Evolutionary conservation across 2,888 invertebrate genomes (phyloP), one percentile per base, ranked within the genome.

Genomic region (Lycia hirtaria): DNA sequence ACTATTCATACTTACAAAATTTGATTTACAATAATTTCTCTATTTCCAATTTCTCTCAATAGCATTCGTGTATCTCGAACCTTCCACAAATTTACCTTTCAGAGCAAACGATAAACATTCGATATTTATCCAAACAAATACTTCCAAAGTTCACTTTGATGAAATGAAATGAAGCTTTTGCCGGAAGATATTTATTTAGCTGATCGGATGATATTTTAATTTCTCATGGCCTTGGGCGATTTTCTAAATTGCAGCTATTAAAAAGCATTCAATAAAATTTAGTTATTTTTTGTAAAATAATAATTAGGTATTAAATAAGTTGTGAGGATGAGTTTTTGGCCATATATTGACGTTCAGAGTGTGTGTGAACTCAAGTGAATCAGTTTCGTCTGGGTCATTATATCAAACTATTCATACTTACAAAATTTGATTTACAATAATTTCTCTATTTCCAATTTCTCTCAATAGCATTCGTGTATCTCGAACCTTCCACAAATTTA

Each of bases 141-240:
- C 44, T 37, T 49, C 24, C 35, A 33, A 32, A 47, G 40, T 45
- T 54, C 47, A 44, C 40, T 54, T 37, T 47, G 45, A 52, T 57
- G 41, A 52, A 48, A 47, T 47, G 35, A 47, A 47, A 26, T 33
- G 45, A 45, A 32, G 30, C 49, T 15, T n/a, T 44, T 30, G 22
- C 41, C 26, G 40, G 7, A 15, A 35, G 37, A 10, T 56, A 30
- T 56, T 43, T 49, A 52, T 52, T 52, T 48, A 24, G 15, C 41
- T 35, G 35, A 37, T 56, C 37, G 33, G 15, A 41, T 45, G 12
- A 48, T 47, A 20, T 48, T 44, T 44, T 38, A 43, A 45, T 41
- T 32, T 37, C 26, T n/a, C 15, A 22, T 26, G 14, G 41, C 44
- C 10, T 35, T 4, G 14, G n/a, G 24, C 33, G 24, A 5, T 20